Conservation (phyloP, 2,113 vertebrate species). For the Passer domesticus region DNA sequence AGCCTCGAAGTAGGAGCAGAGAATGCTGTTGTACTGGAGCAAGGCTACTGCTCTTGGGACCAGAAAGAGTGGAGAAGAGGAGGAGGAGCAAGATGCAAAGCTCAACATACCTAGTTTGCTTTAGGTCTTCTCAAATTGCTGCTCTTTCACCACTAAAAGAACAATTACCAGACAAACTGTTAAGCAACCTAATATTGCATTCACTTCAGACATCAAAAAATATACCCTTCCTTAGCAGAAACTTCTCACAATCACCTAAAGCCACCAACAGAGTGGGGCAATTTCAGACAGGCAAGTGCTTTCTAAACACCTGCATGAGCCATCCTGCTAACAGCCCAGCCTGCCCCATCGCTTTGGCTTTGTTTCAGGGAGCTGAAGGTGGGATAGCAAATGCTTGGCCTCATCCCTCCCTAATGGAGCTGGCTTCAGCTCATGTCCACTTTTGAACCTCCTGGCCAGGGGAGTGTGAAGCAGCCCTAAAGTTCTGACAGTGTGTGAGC, state of each 20-base stretch:
- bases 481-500: neutral
- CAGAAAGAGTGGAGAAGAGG: neutral
- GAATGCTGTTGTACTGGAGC: neutral
- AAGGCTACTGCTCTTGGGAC: neutral
- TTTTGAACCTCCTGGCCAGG: neutral
- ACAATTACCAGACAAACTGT: neutral
- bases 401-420: neutral
- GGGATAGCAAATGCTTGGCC: neutral
- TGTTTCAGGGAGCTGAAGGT: neutral
- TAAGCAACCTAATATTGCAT: neutral
- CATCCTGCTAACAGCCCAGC: neutral
- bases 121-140: neutral
- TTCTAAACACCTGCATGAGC: neutral
- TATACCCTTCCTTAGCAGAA: neutral
- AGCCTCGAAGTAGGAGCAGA: fast-evolving
- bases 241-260: neutral
- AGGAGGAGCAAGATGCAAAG: neutral
- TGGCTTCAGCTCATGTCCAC: neutral
- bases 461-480: neutral
- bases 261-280: neutral
- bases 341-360: neutral
- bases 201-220: neutral
- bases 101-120: neutral
- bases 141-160: neutral
- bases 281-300: neutral